Base-by-base conservation (phyloP, 2,797 vertebrate species). In the Coccyzus lansbergi region DNA sequence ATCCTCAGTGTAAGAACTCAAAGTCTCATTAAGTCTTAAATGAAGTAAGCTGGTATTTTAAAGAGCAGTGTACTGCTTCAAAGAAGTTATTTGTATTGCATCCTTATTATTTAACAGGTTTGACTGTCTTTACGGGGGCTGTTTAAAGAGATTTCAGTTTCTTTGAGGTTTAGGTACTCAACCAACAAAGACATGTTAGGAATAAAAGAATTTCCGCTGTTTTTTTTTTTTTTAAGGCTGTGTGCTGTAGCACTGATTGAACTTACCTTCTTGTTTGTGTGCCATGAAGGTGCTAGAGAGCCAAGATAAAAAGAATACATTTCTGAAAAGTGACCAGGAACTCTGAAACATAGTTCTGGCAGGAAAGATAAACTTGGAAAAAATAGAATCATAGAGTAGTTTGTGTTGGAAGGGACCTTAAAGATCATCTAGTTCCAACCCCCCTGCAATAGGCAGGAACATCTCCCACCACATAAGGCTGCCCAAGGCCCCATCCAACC, bases 331-430 rank as follows among this genome's bases (percentile, higher is more conserved):
- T 56, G 52, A 79, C 55, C 83, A 90, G 77, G 48, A 88, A 67
- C 59, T 82, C n/a, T 90, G 83, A 44, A 64, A 76, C 26, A 53
- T 52, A 67, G 14, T 90, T 90, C 67, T 92, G 74, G 20, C 80
- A 92, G 83, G 55, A 74, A 92, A 89, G 68, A 89, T 81, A 90
- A 85, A 19, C 65, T 91, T 82, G 86, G 79, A 75, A 92, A 89
- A 91, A 92, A 40, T 82, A 38, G 38, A 38, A 38, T 38, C 38
- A 38, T 38, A 38, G 38, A 12, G 38, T 38, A 38, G 38, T 38
- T 38, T 9, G 38, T 9, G 38, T 12, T 38, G 38, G 38, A 38
- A 38, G 38, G 12, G 38, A 9, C 38, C 38, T 38, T 38, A 38
- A 38, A 38, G 38, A 38, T 38, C 38, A 38, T 38, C 38, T 38